phyloP scores from a whole-genome alignment of 2,797 vertebrate genomes.

The Strix occidentalis region DNA sequence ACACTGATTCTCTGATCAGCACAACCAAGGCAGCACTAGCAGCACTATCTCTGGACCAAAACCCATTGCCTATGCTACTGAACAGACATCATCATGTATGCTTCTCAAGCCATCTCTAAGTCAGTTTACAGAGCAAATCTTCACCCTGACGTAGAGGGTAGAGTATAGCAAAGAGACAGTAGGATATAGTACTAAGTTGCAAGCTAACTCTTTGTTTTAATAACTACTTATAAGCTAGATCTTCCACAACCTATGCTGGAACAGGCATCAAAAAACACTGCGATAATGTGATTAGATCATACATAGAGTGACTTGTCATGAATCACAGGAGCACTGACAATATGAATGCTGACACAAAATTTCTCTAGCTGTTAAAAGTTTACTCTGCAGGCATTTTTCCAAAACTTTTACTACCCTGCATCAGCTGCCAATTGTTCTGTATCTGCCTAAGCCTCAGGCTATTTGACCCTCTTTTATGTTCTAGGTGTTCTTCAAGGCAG shows the following conservation, averaged over 20 bases:
- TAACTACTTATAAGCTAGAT: background rate
- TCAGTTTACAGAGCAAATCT: background rate
- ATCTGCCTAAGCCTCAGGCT: background rate
- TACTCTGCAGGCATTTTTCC: background rate
- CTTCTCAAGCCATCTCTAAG: background rate
- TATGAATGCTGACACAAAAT: background rate
- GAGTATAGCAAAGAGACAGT: background rate
- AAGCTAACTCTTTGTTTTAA: background rate
- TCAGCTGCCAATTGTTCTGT: background rate
- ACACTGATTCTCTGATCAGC: background rate
- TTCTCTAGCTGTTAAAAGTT: background rate
- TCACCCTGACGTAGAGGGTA: background rate
- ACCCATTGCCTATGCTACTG: too few species aligned
- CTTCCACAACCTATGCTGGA: background rate
- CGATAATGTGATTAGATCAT: background rate
- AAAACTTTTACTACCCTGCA: background rate
- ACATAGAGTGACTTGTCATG: background rate
- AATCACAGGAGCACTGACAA: background rate
- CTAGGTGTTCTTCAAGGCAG: slow-evolving; percentile 86
- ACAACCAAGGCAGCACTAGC: background rate
- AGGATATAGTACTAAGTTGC: background rate
- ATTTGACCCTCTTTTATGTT: background rate
- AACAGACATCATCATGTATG: background rate
- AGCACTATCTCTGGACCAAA: background rate
- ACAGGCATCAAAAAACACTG: background rate